Base-by-base conservation (phyloP, 1,140 invertebrate species). In the Drosophila bocqueti region DNA sequence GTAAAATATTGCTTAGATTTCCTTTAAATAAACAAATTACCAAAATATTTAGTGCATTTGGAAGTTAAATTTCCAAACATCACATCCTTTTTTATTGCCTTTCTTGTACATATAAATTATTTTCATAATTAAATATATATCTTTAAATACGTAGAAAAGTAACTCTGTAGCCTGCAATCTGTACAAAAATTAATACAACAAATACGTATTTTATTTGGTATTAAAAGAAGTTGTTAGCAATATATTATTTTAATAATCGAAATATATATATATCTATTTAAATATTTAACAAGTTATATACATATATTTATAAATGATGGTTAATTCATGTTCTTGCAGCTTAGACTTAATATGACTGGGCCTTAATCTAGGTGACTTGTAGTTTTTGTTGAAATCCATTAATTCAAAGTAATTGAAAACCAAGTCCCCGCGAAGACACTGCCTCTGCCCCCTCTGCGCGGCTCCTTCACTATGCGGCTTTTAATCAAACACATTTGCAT, bases 401-500 rank as follows among this genome's bases (percentile, higher is more conserved):
- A 55, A 40, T 11, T 18, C 34, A 24, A 38, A 29, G n/a, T 66
- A 67, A 64, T 67, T 67, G 59, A 67, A 64, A 64, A 38, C 9
- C 15, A 38, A 45, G 40, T 36, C 40, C 36, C 24, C 3, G 24
- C 36, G 1, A 57, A 57, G 54, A 40, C 54, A 40, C 21, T 38
- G 52, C 31, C 36, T n/a, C 21, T 5, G 18, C 4, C 3, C 13
- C 15, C 6, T 6, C 16, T 9, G 4, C 4, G 15, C 9, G 34
- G 16, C 46, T 26, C 16, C 46, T 21, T 16, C 38, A 67, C 66
- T 67, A 54, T 50, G 58, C 42, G 71, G 60, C 73, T 40, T 76
- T 59, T 74, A 76, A 76, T 76, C 69, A 76, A 76, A 75, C 73
- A 64, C 73, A 76, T 76, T 76, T 76, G 73, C 73, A 76, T 76